Conservation (phyloP, 2,888 invertebrate genomes). For the Tinea trinotella region DNA sequence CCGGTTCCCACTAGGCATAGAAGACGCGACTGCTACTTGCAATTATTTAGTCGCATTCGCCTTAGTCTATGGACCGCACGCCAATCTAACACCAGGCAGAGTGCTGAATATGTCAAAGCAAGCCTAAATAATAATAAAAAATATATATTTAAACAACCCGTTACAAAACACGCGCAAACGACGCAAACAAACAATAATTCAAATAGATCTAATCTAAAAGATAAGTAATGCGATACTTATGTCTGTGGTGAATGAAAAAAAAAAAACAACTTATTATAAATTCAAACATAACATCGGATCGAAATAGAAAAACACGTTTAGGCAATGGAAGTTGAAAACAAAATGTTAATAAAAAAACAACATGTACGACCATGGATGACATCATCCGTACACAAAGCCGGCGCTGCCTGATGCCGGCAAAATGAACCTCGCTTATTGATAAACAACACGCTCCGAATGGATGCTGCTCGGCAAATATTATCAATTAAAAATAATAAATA, state of each 20-base stretch:
- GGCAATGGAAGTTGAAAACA: constrained; percentile 32
- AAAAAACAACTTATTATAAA: constrained; percentile 19
- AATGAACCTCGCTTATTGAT: background rate
- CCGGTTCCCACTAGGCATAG: too few relatives aligned
- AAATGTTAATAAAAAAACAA: constrained; percentile 26
- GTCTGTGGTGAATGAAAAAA: background rate
- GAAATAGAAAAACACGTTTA: constrained; percentile 35
- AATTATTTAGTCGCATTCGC: too few relatives aligned
- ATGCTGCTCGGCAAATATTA: background rate
- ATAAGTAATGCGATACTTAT: background rate
- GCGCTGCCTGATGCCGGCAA: background rate
- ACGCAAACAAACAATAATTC: background rate
- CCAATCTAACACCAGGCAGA: too few relatives aligned
- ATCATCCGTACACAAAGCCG: constrained; percentile 27
- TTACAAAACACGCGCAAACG: background rate
- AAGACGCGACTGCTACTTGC: too few relatives aligned
- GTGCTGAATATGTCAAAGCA: background rate
- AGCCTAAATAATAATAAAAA: background rate
- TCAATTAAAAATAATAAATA: background rate
- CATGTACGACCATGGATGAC: constrained; percentile 31
- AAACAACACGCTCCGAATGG: background rate
- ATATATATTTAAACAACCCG: background rate
- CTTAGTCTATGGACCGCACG: too few relatives aligned
- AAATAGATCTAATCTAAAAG: background rate
- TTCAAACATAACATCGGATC: constrained; percentile 28